A percentile compares a stretch with the other conserved stretches of the same genome.
Evolutionary conservation across 2,113 vertebrate species (phyloP).

Genomic region (Leucoraja erinaceus): DNA sequence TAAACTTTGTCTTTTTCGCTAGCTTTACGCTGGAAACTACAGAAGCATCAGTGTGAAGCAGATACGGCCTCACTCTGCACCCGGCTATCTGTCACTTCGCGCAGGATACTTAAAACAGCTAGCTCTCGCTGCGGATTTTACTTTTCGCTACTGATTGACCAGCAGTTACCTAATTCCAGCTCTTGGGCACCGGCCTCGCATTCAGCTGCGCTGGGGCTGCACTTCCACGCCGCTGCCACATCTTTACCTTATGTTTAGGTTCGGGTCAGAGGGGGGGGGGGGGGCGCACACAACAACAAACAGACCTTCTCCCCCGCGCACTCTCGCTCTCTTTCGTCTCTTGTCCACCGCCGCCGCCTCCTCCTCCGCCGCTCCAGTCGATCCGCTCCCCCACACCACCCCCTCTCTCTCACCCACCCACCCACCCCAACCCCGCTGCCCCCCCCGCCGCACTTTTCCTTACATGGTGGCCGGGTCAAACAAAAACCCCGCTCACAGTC

Average conservation of each 20-base stretch:
- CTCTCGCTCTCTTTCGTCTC: neutral
- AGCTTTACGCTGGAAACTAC: neutral
- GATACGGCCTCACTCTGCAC: neutral
- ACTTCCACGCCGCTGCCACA: slow-evolving; percentile 4
- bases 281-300: neutral
- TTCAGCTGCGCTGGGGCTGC: slow-evolving; percentile 3
- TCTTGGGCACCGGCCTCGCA: slow-evolving; percentile 1
- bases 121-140: neutral
- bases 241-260: neutral
- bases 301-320: slow-evolving; percentile 4
- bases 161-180: slow-evolving; percentile 14
- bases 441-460: neutral
- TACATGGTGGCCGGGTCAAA: slow-evolving; percentile 17
- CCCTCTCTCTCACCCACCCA: no score
- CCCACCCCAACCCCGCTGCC: neutral
- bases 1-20: neutral
- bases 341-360: neutral
- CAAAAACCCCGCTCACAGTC: neutral
- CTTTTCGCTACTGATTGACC: neutral
- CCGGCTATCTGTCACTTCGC: neutral
- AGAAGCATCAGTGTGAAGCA: neutral
- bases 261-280: neutral
- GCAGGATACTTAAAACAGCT: neutral
- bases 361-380: neutral
- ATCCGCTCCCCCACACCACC: neutral